These are phyloP conservation scores for Actinopyga echinites DNA, from an alignment of 53 echinoderm and acorn worm genomes.

Conservation along the genomic window DNA sequence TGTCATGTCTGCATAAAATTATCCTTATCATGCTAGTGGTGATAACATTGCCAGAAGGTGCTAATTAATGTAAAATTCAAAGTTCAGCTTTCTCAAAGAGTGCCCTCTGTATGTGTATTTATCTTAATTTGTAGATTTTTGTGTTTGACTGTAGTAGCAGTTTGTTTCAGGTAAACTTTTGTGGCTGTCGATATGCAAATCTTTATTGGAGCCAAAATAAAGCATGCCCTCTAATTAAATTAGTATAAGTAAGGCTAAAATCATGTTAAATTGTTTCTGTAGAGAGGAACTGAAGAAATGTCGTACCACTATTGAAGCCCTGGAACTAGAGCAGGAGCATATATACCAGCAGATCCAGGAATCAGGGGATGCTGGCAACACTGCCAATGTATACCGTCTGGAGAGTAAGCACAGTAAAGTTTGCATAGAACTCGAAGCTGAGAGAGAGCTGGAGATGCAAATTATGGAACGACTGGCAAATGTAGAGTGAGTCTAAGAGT, in stretches of 20 bases:
- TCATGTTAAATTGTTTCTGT: background rate
- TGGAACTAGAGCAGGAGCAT: slow-evolving; percentile 81
- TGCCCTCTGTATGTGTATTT: no score
- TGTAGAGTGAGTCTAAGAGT: slow-evolving; percentile 70
- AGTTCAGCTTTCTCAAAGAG: no score
- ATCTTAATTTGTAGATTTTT: no score
- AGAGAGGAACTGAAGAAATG: slow-evolving; percentile 94
- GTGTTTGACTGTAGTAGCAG: no score
- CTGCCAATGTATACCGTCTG: slow-evolving; percentile 79
- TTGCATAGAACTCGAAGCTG: slow-evolving; percentile 75
- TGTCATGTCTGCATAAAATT: no score
- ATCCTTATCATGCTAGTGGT: no score
- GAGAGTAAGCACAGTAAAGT: slow-evolving; percentile 79
- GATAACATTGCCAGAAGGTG: no score
- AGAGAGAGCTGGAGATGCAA: slow-evolving; percentile 68
- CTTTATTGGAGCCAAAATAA: background rate
- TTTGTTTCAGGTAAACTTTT: no score
- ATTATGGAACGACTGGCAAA: slow-evolving; percentile 72
- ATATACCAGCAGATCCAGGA: slow-evolving; percentile 60
- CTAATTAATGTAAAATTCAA: no score
- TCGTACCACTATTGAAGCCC: slow-evolving; percentile 73
- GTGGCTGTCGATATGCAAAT: background rate
- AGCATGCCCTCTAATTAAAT: background rate
- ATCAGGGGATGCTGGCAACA: slow-evolving; percentile 70
- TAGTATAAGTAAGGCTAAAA: background rate